Conservation (phyloP, 2,113 vertebrate genomes). For the Ranitomeya imitator region DNA sequence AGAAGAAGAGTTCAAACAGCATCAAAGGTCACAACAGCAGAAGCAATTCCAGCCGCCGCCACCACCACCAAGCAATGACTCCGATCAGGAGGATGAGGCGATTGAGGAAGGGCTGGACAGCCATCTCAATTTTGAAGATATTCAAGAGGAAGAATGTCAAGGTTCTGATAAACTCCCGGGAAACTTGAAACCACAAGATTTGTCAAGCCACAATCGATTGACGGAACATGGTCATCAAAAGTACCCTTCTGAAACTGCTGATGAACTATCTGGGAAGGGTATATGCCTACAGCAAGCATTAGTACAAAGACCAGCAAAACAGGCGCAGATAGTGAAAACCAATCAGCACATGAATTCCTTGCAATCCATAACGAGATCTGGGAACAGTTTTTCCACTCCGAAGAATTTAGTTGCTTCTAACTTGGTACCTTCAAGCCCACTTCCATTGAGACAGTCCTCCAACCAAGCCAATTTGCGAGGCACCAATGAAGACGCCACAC, state of each 20-base stretch:
- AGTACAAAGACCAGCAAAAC: conserved; percentile 85
- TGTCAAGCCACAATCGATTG: conserved; percentile 70
- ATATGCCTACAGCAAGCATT: conserved; percentile 77
- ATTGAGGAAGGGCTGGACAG: conserved; percentile 63
- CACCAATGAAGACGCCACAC: conserved; percentile 63
- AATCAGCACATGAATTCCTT: conserved; percentile 85
- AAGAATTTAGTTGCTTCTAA: conserved; percentile 73
- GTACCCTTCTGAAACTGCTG: conserved; percentile 72
- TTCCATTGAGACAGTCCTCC: conserved; percentile 74
- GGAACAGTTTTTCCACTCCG: conserved; percentile 57
- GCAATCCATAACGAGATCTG: conserved; percentile 67
- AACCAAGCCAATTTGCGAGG: conserved; percentile 57
- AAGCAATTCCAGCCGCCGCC: conserved; percentile 70
- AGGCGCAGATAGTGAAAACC: conserved; percentile 96
- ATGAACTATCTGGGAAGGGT: conserved; percentile 75
- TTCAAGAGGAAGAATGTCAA: conserved; percentile 70
- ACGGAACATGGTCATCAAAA: conserved; percentile 76
- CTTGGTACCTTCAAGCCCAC: conserved; percentile 82
- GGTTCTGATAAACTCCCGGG: conserved; percentile 60
- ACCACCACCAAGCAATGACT: conserved; percentile 70
- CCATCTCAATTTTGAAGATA: conserved; percentile 66
- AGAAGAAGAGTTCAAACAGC: conserved; percentile 92
- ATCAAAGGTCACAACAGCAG: conserved; percentile 83
- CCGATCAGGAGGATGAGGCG: conserved; percentile 81
- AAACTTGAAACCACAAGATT: conserved; percentile 62